Evolutionary conservation across 2,797 vertebrate genomes (phyloP).

Genomic region (Melanotaenia parkinsoni): DNA sequence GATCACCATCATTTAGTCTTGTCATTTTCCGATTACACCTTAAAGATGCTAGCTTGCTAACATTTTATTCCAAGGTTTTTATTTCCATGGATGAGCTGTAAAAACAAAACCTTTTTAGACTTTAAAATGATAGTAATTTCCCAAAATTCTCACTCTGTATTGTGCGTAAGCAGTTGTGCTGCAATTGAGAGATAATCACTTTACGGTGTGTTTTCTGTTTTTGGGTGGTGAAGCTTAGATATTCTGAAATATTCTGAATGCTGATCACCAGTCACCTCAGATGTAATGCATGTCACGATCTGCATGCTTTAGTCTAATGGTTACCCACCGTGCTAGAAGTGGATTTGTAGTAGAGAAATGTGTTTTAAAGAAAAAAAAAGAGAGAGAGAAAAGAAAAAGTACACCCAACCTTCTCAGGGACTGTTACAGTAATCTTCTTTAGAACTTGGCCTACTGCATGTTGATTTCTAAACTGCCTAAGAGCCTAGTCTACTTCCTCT

Average conservation of each 20-base stretch:
- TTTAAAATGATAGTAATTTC: conserved; percentile 48
- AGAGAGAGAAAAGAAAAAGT: conserved; percentile 49
- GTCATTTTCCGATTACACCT: conserved; percentile 49
- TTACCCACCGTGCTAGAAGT: conserved; percentile 79
- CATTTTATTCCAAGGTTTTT: conserved; percentile 39
- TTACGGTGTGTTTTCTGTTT: conserved; percentile 45
- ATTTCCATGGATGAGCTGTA: conserved; percentile 49
- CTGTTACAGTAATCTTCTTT: conserved; percentile 72
- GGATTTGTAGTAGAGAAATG: conserved; percentile 75
- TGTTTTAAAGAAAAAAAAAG: conserved; percentile 47
- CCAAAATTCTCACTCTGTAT: conserved; percentile 41
- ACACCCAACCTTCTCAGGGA: conserved; percentile 81
- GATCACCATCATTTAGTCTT: conserved; percentile 54
- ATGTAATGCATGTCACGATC: conserved; percentile 80
- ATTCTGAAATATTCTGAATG: conserved; percentile 65
- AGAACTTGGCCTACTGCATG: conserved; percentile 73
- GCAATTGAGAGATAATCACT: conserved; percentile 56
- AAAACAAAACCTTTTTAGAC: conserved; percentile 51
- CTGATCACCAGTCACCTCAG: conserved; percentile 74
- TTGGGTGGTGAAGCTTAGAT: conserved; percentile 46
- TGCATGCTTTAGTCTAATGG: conserved; percentile 81
- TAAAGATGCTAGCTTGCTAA: conserved; percentile 61
- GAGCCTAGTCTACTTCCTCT: conserved; percentile 74
- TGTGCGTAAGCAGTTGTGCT: conserved; percentile 43
- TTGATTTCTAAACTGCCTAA: conserved; percentile 70